Conservation (phyloP, 1,140 invertebrate species). For the Sinonovacula constricta region DNA sequence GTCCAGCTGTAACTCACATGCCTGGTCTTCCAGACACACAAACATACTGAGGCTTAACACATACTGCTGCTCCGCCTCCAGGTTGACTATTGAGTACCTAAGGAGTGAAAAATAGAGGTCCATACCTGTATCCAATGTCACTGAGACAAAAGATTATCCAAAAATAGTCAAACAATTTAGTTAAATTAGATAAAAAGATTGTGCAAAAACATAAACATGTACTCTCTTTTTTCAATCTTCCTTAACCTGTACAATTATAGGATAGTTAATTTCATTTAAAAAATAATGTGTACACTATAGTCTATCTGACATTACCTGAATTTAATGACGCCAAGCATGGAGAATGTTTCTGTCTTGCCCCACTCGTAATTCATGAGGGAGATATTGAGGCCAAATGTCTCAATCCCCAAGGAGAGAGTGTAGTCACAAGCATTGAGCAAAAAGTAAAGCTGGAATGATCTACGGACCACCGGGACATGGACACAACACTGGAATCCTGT, state of each 20-base stretch:
- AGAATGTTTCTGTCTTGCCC: constrained; percentile 34
- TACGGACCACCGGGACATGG: constrained; percentile 13
- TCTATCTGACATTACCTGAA: constrained; percentile 33
- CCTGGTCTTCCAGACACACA: constrained; percentile 20
- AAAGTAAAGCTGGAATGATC: constrained; percentile 40
- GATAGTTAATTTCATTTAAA: too few species aligned
- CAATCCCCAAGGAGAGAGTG: constrained; percentile 42
- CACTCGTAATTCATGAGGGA: constrained; percentile 48
- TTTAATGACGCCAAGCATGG: constrained; percentile 3
- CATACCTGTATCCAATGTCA: too few species aligned
- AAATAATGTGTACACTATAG: too few species aligned
- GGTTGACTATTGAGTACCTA: constrained; percentile 34
- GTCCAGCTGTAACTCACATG: constrained; percentile 11
- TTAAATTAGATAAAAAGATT: too few species aligned
- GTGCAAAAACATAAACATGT: too few species aligned
- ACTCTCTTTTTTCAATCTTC: too few species aligned
- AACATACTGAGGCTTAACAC: constrained; percentile 35
- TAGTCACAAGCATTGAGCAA: constrained; percentile 47
- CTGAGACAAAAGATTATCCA: too few species aligned
- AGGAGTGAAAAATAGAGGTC: too few species aligned
- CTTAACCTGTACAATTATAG: too few species aligned
- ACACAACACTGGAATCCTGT: constrained; percentile 53
- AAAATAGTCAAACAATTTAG: too few species aligned
- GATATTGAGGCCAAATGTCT: constrained; percentile 34
- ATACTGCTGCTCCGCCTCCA: constrained; percentile 31